phyloP scores from a whole-genome alignment of 2,888 invertebrate genomes.

The Venusia cambrica region DNA sequence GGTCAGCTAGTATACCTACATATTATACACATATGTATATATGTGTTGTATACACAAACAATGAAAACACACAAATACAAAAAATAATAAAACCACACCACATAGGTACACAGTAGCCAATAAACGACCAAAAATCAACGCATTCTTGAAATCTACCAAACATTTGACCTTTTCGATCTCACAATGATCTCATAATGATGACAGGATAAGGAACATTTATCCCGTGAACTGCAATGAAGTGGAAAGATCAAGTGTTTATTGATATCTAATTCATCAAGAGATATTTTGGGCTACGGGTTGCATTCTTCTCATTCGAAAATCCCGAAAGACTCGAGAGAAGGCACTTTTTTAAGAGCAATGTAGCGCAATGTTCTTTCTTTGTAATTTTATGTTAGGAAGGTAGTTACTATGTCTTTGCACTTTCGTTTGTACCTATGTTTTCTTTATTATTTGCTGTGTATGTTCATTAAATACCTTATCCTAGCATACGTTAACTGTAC shows the following conservation, averaged over 20 bases:
- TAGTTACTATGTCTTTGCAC: too few relatives aligned
- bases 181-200: constrained; percentile 14
- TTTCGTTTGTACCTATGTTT: too few relatives aligned
- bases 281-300: not conserved
- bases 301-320: constrained; percentile 1
- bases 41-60: too few relatives aligned
- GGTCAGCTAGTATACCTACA: too few relatives aligned
- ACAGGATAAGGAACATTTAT: constrained; percentile 23
- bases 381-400: too few relatives aligned
- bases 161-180: constrained; percentile 22
- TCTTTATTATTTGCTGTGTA: too few relatives aligned
- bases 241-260: constrained; percentile 27
- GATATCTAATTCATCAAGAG: constrained; percentile 18
- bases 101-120: constrained; percentile 5
- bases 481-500: too few relatives aligned
- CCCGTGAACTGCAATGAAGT: constrained; percentile 20
- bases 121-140: constrained; percentile 5
- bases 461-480: too few relatives aligned
- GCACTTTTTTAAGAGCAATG: too few relatives aligned
- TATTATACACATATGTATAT: too few relatives aligned
- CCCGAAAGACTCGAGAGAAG: not conserved
- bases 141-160: constrained; percentile 18
- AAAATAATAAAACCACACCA: constrained; percentile 4
- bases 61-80: too few relatives aligned
- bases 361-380: too few relatives aligned